Conservation (phyloP, 2,888 invertebrate genomes). For the Protophormia terraenovae region DNA sequence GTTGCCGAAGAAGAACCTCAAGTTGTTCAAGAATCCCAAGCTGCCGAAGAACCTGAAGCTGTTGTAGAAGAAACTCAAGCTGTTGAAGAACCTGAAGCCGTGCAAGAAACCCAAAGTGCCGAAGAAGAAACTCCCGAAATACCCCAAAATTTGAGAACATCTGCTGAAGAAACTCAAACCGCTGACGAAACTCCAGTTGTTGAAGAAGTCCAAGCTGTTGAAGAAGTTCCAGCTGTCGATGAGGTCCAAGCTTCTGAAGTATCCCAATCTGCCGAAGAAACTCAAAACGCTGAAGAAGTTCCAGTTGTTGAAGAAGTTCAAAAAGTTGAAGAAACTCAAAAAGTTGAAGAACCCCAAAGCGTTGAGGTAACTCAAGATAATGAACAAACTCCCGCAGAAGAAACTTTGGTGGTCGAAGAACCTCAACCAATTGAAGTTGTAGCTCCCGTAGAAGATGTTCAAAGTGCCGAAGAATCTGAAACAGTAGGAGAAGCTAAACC, state of each 20-base stretch:
- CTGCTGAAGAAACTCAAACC: conserved; percentile 2
- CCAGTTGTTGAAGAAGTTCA: neutral
- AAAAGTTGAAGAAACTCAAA: neutral
- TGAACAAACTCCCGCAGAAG: conserved; percentile 17
- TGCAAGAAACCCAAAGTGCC: neutral
- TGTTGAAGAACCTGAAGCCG: conserved; percentile 19
- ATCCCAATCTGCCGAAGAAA: conserved; percentile 39
- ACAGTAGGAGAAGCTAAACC: conserved; percentile 48
- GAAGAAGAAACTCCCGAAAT: conserved; percentile 5
- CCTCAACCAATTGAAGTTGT: conserved; percentile 1
- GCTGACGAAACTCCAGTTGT: neutral
- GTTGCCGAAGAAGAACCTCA: conserved; percentile 19
- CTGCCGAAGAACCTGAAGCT: neutral
- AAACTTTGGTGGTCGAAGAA: conserved; percentile 31
- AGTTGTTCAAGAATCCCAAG: neutral
- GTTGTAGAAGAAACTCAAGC: neutral
- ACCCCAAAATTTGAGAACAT: neutral
- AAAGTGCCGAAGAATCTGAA: neutral
- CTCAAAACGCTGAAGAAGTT: conserved; percentile 16
- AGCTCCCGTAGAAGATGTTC: neutral
- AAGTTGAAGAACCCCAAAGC: conserved; percentile 8
- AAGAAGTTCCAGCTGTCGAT: neutral
- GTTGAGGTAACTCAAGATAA: conserved; percentile 2
- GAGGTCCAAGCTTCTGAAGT: conserved; percentile 23
- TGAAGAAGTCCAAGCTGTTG: neutral